A percentile compares a stretch with the other conserved stretches of the same genome.
These are phyloP conservation scores for Chamaetylas fuelleborni DNA, from an alignment of 2,113 vertebrate genomes.

Conservation along the genomic window DNA sequence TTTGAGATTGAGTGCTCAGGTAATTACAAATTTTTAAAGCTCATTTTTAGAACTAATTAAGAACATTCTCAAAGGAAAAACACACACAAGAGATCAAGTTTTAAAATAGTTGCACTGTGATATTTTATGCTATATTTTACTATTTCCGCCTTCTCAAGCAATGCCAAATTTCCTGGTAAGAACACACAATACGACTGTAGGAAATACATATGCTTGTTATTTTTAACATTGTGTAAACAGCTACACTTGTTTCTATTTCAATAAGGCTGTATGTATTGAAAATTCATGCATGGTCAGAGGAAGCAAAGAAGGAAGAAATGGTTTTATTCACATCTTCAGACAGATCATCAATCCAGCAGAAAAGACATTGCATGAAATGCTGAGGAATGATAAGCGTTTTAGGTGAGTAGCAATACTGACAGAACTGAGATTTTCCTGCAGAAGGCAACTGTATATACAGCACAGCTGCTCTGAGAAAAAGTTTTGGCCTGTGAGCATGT, in stretches of 20 bases:
- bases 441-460: rapidly evolving
- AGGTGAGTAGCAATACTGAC: constrained; percentile 74
- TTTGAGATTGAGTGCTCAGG: background rate
- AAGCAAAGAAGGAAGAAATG: constrained; percentile 93
- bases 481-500: background rate
- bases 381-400: constrained; percentile 85
- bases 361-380: constrained; percentile 80
- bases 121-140: background rate
- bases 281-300: constrained; percentile 93
- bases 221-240: background rate
- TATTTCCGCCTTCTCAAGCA: background rate
- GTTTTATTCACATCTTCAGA: constrained; percentile 88
- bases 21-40: background rate
- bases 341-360: constrained; percentile 86
- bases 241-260: background rate
- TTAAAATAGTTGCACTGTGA: background rate
- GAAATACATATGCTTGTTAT: background rate
- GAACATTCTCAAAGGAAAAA: background rate
- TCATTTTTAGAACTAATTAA: background rate
- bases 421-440: background rate
- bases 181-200: background rate
- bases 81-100: background rate
- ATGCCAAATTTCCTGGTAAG: background rate
- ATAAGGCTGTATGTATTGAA: constrained; percentile 92
- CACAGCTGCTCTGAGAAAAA: background rate